These are phyloP conservation scores for Hydrozoanthus gracilis DNA, from an alignment of 92 coral and sea anemone genomes.

Conservation along the genomic window DNA sequence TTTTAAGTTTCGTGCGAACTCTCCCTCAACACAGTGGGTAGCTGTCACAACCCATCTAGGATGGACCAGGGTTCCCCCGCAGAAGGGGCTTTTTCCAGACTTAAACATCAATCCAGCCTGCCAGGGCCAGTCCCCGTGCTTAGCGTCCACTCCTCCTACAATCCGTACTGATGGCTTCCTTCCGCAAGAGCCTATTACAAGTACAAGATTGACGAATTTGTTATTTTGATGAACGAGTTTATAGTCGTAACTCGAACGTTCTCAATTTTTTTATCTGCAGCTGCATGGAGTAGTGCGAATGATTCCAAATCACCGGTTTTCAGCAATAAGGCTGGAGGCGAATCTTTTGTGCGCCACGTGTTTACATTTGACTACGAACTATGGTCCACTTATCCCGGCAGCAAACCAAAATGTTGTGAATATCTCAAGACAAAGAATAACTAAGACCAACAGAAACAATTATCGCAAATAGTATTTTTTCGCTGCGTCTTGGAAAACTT, in stretches of 20 bases:
- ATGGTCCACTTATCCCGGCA: no score
- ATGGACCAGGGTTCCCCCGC: slow-evolving; percentile 42
- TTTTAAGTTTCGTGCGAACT: not conserved
- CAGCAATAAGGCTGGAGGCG: no score
- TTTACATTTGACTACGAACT: no score
- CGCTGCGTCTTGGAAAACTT: no score
- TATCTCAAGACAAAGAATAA: no score
- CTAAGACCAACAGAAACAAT: no score
- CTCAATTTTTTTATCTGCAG: not conserved
- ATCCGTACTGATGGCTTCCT: slow-evolving; percentile 56
- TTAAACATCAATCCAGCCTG: slow-evolving; percentile 36
- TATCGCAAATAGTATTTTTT: no score
- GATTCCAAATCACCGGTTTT: no score
- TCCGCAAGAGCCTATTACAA: slow-evolving; percentile 54
- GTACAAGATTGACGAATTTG: no score
- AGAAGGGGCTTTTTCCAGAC: slow-evolving; percentile 30
- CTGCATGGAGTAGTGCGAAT: not conserved
- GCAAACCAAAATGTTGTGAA: no score
- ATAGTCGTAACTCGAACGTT: not conserved
- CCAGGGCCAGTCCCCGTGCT: slow-evolving; percentile 43
- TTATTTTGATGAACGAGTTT: not conserved
- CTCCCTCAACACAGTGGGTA: slow-evolving; percentile 39
- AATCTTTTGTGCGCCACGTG: no score
- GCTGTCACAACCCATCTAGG: slow-evolving; percentile 34
- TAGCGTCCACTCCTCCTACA: slow-evolving; percentile 60